Evolutionary conservation across 2,797 vertebrate species (phyloP).

Genomic region (Lepidocolaptes lacrymiger): DNA sequence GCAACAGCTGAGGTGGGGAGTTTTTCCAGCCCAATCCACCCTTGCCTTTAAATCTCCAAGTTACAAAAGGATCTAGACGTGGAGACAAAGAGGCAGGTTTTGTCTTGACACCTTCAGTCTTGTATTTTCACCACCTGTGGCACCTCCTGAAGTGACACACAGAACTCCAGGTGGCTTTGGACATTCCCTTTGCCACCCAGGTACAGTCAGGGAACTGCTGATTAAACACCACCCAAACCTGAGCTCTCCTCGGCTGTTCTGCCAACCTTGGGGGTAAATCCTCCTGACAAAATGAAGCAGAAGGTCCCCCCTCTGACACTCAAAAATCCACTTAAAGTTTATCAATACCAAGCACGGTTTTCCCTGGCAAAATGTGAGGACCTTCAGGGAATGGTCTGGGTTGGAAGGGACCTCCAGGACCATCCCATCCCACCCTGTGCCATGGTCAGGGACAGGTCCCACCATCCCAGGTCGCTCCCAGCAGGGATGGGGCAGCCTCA

Average conservation of each 20-base stretch:
- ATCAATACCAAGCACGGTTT: accelerated
- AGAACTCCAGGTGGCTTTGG: neutral
- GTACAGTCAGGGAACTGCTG: accelerated
- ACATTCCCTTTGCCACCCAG: neutral
- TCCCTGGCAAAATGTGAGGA: accelerated
- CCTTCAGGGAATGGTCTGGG: neutral
- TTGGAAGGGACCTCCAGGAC: neutral
- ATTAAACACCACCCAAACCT: neutral
- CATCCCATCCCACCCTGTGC: neutral
- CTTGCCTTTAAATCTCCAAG: no score
- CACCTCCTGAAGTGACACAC: neutral
- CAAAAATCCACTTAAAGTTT: neutral
- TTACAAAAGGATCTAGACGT: accelerated
- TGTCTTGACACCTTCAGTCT: neutral
- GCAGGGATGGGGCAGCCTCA: neutral
- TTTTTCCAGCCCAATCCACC: neutral
- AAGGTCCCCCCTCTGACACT: neutral
- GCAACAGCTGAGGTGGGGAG: neutral
- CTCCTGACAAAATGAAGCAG: neutral
- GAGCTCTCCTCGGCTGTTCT: neutral
- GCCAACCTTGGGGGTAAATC: neutral
- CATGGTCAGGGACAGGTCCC: neutral
- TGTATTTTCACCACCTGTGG: neutral
- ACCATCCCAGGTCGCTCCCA: accelerated
- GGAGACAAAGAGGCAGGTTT: accelerated